These are phyloP conservation scores for Melanargia galathea DNA, from an alignment of 2,888 invertebrate genomes.

Conservation along the genomic window DNA sequence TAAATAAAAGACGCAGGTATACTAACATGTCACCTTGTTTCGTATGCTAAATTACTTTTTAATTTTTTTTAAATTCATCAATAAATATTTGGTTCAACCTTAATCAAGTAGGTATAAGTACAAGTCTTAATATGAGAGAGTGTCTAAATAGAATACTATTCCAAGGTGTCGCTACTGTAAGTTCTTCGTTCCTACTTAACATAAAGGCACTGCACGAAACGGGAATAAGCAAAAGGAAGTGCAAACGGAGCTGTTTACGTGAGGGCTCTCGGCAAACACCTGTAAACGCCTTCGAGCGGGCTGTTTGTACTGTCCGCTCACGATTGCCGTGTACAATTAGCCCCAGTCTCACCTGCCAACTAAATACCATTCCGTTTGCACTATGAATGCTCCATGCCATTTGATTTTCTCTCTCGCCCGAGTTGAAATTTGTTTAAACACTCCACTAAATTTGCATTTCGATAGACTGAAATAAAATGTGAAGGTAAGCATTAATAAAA, in stretches of 20 bases:
- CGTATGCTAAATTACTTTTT: too few species aligned
- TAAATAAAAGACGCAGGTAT: too few species aligned
- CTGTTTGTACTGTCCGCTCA: conserved; percentile 71
- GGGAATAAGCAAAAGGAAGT: conserved; percentile 58
- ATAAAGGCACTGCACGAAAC: conserved; percentile 40
- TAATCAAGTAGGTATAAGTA: background rate
- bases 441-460: background rate
- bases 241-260: conserved; percentile 72
- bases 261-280: conserved; percentile 75
- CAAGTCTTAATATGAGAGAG: background rate
- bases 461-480: background rate
- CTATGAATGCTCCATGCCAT: conserved; percentile 30
- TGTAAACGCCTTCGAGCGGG: conserved; percentile 64
- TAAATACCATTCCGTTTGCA: conserved; percentile 42
- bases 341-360: conserved; percentile 64
- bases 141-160: background rate
- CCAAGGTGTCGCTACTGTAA: conserved; percentile 8
- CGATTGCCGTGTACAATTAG: conserved; percentile 73
- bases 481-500: too few species aligned
- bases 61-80: too few species aligned
- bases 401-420: conserved; percentile 25
- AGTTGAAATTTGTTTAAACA: conserved; percentile 1
- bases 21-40: too few species aligned
- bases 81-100: too few species aligned
- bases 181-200: conserved; percentile 28